Evolutionary conservation across 1,140 invertebrate species (phyloP).

Genomic region (Leptinotarsa defecta): DNA sequence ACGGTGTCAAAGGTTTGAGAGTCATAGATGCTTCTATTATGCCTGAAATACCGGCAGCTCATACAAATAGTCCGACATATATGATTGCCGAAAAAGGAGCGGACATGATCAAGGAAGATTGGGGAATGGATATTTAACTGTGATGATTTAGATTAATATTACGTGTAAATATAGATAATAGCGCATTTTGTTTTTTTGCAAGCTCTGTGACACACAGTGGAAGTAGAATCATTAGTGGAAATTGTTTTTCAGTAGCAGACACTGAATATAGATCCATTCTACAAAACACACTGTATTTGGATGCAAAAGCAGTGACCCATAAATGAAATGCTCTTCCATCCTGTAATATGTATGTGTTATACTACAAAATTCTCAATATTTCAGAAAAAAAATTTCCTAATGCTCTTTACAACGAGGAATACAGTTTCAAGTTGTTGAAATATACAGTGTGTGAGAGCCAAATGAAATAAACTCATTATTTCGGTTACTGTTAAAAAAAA

Average conservation of each 20-base stretch:
- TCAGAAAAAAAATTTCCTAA: too few species aligned
- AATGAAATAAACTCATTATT: too few species aligned
- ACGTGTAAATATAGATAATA: background rate
- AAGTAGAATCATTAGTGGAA: background rate
- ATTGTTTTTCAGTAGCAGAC: background rate
- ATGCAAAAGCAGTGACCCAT: too few species aligned
- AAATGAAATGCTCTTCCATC: too few species aligned
- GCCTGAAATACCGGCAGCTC: conserved; percentile 63
- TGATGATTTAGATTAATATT: background rate
- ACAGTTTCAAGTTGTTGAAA: too few species aligned
- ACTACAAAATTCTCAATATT: too few species aligned
- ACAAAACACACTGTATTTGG: too few species aligned
- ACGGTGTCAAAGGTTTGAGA: conserved; percentile 70
- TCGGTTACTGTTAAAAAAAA: too few species aligned
- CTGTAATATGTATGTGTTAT: too few species aligned
- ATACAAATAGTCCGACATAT: conserved; percentile 68
- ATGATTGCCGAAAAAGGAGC: conserved; percentile 77
- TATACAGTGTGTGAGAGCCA: too few species aligned
- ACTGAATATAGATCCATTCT: background rate
- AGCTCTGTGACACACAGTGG: background rate
- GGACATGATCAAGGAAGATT: conserved; percentile 60
- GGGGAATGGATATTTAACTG: conserved; percentile 33
- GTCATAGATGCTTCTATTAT: conserved; percentile 74
- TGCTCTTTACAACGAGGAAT: too few species aligned
- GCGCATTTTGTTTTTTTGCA: background rate